Conservation (phyloP, 2,113 vertebrate species). For the Neogobius melanostomus region DNA sequence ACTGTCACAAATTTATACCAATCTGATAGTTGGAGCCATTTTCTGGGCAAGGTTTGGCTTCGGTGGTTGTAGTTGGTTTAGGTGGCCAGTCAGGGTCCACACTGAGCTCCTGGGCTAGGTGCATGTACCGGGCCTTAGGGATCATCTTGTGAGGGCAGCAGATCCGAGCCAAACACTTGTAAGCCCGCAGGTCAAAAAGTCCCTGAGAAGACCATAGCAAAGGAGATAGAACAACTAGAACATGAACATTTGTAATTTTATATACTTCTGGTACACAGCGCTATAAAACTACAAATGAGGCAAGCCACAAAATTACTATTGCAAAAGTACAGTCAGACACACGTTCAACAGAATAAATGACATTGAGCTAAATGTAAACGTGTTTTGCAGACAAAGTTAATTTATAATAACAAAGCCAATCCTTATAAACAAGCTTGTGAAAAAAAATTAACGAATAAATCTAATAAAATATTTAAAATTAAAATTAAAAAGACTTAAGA, state of each 20-base stretch:
- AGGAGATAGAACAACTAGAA: slow-evolving; percentile 18
- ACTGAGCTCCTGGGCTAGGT: slow-evolving; percentile 92
- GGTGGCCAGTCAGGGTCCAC: slow-evolving; percentile 97
- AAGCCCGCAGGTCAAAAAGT: slow-evolving; percentile 71
- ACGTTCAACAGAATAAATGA: not conserved
- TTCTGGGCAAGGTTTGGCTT: slow-evolving; percentile 83
- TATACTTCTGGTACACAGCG: not conserved
- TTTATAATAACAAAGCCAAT: not conserved
- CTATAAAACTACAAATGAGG: not conserved
- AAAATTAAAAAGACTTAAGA: not conserved
- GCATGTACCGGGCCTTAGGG: slow-evolving; percentile 94
- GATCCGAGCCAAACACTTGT: slow-evolving; percentile 76
- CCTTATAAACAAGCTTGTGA: slow-evolving; percentile 60
- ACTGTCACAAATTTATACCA: slow-evolving; percentile 81
- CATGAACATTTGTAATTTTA: not conserved
- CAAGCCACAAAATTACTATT: not conserved
- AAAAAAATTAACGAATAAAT: slow-evolving; percentile 20
- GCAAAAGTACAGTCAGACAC: not conserved
- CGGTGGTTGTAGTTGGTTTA: slow-evolving; percentile 93
- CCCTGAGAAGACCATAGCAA: slow-evolving; percentile 72
- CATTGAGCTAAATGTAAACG: not conserved
- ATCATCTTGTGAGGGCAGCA: slow-evolving; percentile 76
- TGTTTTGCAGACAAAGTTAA: not conserved
- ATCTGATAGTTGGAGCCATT: slow-evolving; percentile 85
- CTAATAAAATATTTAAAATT: not conserved